Percentiles rank a stretch among this genome's conserved stretches.
These are phyloP conservation scores for Pogonocichla stellata DNA, from an alignment of 2,113 vertebrate genomes.

Conservation along the genomic window DNA sequence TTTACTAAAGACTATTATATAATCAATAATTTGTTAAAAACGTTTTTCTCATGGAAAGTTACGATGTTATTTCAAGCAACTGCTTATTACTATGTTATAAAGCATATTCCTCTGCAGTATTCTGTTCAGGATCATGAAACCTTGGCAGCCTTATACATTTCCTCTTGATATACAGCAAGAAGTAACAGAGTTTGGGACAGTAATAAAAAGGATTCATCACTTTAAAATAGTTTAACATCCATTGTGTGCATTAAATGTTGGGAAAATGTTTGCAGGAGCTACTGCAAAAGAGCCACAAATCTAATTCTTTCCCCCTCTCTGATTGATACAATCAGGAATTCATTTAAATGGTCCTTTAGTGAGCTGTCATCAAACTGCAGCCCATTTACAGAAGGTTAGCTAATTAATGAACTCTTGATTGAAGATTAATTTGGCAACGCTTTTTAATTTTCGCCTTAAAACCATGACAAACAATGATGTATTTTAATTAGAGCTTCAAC, in stretches of 20 bases:
- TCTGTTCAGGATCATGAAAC: constrained; percentile 40
- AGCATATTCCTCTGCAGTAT: constrained; percentile 29
- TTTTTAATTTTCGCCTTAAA: constrained; percentile 76
- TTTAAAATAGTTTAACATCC: constrained; percentile 51
- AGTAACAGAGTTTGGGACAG: constrained; percentile 42
- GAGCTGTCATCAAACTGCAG: constrained; percentile 68
- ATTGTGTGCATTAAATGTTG: constrained; percentile 43
- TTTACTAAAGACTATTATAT: constrained; percentile 58
- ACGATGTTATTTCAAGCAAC: constrained; percentile 51
- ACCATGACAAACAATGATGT: constrained; percentile 66
- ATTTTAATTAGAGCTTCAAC: constrained; percentile 64
- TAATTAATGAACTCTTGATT: constrained; percentile 76
- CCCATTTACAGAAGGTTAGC: constrained; percentile 71
- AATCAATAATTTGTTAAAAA: constrained; percentile 66
- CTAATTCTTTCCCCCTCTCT: constrained; percentile 31
- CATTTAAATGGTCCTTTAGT: constrained; percentile 64
- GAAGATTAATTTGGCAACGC: constrained; percentile 75
- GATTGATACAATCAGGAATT: constrained; percentile 57
- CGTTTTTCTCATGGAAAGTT: constrained; percentile 46
- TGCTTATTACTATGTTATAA: constrained; percentile 36
- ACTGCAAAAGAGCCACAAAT: constrained; percentile 29
- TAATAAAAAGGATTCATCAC: constrained; percentile 51
- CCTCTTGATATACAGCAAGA: constrained; percentile 25
- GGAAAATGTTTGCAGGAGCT: constrained; percentile 58
- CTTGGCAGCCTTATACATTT: constrained; percentile 8